phyloP scores from a whole-genome alignment of 2,113 vertebrate genomes.

The Oxyura jamaicensis region DNA sequence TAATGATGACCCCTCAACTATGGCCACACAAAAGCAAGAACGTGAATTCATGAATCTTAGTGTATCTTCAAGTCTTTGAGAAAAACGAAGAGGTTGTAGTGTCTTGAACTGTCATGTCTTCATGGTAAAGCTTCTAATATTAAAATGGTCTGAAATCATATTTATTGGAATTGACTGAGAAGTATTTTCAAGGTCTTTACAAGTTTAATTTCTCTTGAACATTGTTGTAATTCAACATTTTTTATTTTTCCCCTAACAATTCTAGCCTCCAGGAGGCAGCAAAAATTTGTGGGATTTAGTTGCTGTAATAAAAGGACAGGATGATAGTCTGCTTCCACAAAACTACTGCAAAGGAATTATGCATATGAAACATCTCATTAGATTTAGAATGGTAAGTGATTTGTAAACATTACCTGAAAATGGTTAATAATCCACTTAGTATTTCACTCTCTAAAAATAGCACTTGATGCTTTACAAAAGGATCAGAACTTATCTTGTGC shows the following conservation, averaged over 20 bases:
- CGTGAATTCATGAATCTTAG: neutral
- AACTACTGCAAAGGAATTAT: constrained; percentile 94
- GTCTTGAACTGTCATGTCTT: neutral
- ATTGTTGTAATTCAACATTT: neutral
- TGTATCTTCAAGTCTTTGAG: neutral
- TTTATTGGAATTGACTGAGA: neutral
- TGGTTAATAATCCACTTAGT: neutral
- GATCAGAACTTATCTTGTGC: neutral
- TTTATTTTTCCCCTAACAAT: neutral
- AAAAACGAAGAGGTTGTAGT: neutral
- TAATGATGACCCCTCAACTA: neutral
- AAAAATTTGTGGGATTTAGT: constrained; percentile 96
- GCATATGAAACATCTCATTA: constrained; percentile 94
- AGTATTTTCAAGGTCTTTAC: neutral
- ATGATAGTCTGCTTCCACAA: constrained; percentile 92
- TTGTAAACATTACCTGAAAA: neutral
- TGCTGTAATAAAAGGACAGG: constrained; percentile 90
- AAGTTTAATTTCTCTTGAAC: neutral
- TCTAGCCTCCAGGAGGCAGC: constrained; percentile 92
- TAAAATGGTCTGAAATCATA: neutral
- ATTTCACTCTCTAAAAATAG: neutral
- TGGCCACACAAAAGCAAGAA: neutral
- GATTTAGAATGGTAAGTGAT: constrained; percentile 93
- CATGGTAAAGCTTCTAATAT: neutral
- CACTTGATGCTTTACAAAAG: neutral